Conservation (phyloP, 2,113 vertebrate genomes). For the Stegostoma tigrinum region DNA sequence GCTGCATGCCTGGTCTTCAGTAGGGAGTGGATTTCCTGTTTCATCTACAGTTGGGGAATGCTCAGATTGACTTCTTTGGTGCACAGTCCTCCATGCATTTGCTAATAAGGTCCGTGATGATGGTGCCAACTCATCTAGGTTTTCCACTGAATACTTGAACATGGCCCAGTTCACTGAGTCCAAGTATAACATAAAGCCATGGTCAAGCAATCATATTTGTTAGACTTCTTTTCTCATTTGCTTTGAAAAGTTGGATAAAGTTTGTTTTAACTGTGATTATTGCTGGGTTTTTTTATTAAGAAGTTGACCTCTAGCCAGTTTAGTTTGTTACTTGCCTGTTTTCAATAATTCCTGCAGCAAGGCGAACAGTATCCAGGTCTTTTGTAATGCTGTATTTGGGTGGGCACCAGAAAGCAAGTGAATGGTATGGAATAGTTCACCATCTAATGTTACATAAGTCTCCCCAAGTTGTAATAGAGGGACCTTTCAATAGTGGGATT, state of each 20-base stretch:
- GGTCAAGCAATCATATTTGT: not conserved
- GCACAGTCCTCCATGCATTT: no score
- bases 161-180: no score
- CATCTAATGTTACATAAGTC: not conserved
- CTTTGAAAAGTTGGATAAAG: not conserved
- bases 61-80: no score
- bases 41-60: no score
- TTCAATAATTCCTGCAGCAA: not conserved
- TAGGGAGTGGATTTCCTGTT: no score
- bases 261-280: not conserved
- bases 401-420: not conserved
- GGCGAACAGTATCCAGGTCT: not conserved
- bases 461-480: not conserved
- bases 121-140: no score
- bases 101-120: no score
- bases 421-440: not conserved
- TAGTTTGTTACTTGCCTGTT: not conserved
- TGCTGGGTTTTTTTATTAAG: not conserved
- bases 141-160: no score
- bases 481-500: not conserved
- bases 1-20: no score
- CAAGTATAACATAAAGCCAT: not conserved
- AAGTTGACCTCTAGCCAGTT: not conserved
- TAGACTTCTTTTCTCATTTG: not conserved
- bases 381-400: not conserved